Evolutionary conservation across 2,888 invertebrate genomes (phyloP).

Genomic region (Drosophila bunnanda): DNA sequence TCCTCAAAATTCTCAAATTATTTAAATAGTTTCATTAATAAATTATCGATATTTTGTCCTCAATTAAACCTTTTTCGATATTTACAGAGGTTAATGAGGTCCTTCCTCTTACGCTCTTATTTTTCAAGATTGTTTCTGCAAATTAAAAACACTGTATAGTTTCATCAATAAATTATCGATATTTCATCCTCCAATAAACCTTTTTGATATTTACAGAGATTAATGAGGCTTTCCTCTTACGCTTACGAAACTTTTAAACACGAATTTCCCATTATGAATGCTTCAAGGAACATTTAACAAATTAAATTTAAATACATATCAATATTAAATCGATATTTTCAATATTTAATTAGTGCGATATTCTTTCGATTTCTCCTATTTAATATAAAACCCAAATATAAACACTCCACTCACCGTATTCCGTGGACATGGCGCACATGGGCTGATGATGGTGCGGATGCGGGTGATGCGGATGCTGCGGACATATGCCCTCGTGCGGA

Average conservation of each 20-base stretch:
- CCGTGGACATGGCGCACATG: slow-evolving; percentile 90
- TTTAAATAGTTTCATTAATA: background rate
- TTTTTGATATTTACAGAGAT: too few relatives aligned
- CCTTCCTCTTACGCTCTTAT: too few relatives aligned
- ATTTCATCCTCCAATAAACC: too few relatives aligned
- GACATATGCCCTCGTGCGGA: slow-evolving; percentile 86
- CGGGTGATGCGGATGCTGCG: slow-evolving; percentile 85
- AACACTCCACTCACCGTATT: slow-evolving; percentile 87
- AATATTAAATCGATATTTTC: background rate
- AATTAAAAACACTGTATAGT: too few relatives aligned
- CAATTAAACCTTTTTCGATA: too few relatives aligned
- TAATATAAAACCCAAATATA: background rate
- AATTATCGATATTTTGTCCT: too few relatives aligned
- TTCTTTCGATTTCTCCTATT: too few relatives aligned
- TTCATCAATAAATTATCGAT: background rate
- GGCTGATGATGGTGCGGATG: slow-evolving; percentile 86
- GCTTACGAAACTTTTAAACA: too few relatives aligned
- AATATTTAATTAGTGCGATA: background rate
- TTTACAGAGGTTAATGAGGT: too few relatives aligned
- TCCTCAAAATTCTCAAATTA: too few relatives aligned
- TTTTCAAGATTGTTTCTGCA: background rate
- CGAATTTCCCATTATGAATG: background rate
- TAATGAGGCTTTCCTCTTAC: too few relatives aligned
- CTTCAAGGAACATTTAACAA: background rate
- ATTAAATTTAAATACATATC: background rate